A percentile compares a stretch with the other conserved stretches of the same genome.
These are phyloP conservation scores for Ophioderma brevispina DNA, from an alignment of 35 echinoderm and acorn worm genomes.

Conservation along the genomic window DNA sequence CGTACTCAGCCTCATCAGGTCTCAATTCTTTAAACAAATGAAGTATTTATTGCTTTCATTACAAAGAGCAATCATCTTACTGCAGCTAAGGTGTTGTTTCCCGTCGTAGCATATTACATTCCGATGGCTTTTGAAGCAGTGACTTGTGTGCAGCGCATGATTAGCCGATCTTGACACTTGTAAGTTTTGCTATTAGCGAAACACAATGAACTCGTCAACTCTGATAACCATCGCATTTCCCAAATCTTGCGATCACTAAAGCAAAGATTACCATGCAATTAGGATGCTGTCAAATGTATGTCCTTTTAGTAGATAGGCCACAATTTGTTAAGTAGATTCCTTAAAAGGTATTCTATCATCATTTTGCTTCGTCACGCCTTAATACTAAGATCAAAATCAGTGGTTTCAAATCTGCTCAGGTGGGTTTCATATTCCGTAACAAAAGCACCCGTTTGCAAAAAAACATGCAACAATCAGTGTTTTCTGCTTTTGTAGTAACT, in stretches of 20 bases:
- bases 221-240: background rate
- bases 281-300: background rate
- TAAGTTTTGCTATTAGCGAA: background rate
- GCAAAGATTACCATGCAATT: background rate
- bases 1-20: background rate
- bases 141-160: background rate
- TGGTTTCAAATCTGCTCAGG: background rate
- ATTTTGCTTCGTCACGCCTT: background rate
- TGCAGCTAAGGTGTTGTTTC: background rate
- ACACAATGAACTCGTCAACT: background rate
- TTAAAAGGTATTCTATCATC: background rate
- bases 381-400: background rate
- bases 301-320: background rate
- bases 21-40: background rate
- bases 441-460: background rate
- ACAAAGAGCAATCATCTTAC: background rate
- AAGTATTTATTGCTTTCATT: conserved; percentile 3
- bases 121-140: background rate
- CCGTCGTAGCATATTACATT: background rate
- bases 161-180: background rate
- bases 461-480: no score
- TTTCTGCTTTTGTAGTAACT: no score
- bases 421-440: background rate
- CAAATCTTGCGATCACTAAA: background rate
- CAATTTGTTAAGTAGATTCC: background rate